These are phyloP conservation scores for Tyrannus savana DNA, from an alignment of 2,113 vertebrate genomes.

Conservation along the genomic window DNA sequence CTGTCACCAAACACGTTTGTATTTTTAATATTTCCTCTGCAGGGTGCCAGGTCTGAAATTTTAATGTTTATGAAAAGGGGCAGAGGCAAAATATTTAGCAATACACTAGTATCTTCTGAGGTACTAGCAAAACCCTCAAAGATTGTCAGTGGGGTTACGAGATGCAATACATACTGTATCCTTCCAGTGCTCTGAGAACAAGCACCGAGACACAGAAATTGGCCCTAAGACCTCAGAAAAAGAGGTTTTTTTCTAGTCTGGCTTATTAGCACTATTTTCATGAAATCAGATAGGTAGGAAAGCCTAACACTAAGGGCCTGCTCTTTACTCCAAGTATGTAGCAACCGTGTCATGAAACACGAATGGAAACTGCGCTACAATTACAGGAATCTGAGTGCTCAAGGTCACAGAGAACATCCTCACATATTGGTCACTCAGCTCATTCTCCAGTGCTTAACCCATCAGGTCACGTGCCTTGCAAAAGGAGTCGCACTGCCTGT, in stretches of 20 bases:
- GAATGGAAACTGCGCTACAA: background rate
- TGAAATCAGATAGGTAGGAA: background rate
- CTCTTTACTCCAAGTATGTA: background rate
- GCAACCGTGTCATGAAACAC: background rate
- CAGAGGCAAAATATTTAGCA: background rate
- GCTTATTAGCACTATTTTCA: background rate
- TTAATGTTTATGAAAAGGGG: background rate
- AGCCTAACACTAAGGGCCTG: background rate
- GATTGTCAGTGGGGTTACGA: background rate
- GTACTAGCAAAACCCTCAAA: background rate
- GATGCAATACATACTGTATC: background rate
- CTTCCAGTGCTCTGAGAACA: background rate
- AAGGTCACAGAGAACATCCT: background rate
- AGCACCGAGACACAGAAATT: background rate
- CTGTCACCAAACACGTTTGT: background rate
- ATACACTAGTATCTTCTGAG: background rate
- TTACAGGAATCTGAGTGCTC: background rate
- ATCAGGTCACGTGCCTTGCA: fast-evolving
- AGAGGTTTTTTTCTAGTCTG: background rate
- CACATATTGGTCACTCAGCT: background rate
- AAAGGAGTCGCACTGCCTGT: fast-evolving
- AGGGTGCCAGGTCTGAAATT: background rate
- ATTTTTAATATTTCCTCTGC: background rate
- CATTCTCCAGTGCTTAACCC: background rate
- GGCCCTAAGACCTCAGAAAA: background rate